Conservation (phyloP, 2,113 vertebrate genomes). For the Colius striatus region DNA sequence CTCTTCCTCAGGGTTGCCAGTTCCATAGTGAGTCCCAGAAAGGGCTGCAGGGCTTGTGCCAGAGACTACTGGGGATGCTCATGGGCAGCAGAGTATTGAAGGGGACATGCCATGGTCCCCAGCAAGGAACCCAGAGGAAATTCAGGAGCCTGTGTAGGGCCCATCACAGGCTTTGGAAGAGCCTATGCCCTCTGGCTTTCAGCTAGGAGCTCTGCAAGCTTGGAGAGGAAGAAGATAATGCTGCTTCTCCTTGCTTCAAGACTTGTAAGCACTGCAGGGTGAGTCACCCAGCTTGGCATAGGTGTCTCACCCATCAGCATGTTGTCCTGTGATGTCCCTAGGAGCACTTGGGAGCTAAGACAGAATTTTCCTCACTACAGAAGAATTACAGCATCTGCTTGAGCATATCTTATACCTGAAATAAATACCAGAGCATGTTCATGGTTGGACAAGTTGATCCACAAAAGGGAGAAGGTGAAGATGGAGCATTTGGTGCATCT, state of each 20-base stretch:
- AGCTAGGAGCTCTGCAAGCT: neutral
- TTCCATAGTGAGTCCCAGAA: rapidly evolving
- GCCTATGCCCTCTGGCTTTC: neutral
- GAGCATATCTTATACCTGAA: neutral
- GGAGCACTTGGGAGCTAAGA: neutral
- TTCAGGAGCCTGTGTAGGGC: neutral
- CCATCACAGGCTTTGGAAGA: neutral
- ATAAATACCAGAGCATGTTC: neutral
- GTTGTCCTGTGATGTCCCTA: neutral
- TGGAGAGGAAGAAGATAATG: neutral
- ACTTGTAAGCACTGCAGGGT: neutral
- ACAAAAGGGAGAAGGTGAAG: neutral
- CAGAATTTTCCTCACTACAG: neutral
- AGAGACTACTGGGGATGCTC: neutral
- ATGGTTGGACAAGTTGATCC: neutral
- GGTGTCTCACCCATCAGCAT: neutral
- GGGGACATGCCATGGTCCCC: neutral
- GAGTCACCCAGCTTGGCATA: neutral
- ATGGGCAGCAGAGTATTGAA: neutral
- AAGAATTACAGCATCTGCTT: neutral
- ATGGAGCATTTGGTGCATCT: neutral
- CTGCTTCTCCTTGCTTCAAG: neutral
- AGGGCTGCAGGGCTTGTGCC: neutral
- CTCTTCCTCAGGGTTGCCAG: neutral
- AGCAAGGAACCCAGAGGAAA: neutral